Base-by-base conservation (phyloP, 2,888 invertebrate genomes). In the Agrotis segetum region DNA sequence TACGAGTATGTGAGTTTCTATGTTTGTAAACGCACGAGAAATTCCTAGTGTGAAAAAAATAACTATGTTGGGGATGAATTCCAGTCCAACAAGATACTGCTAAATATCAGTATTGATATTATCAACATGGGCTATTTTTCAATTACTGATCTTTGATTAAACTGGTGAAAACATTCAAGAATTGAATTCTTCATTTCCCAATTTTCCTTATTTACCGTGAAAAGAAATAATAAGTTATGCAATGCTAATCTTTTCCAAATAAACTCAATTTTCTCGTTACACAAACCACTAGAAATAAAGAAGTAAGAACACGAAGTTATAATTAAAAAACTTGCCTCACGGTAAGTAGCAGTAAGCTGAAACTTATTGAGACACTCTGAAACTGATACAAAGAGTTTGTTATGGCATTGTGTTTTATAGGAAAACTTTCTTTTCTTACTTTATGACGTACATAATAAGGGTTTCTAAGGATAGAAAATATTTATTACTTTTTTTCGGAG, bases 261-360 rank as follows among this genome's bases (percentile, higher is more conserved):
- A 17, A 56, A 61, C 11, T 2, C 3, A 0, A 9, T 29, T 24
- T 44, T 13, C 6, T 21, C 34, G 9, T 62, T 24, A 46, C 66
- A 24, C 46, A 59, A 69, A 69, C 49, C 34, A 56, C 52, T 64
- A 19, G 2, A 44, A 70, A 72, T 44, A 72, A 77, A 71, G 34
- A 58, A 34, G 9, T 34, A 67, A 71, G 63, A 74, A 62, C 64
- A 68, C 63, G 49, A 82, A 80, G 68, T 82, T 85, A 80, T 87
- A 85, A 88, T 88, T 88, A 86, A 88, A 88, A 87, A 86, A 85
- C 83, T 87, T 88, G 29, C 56, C 61, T 6, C 67, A 79, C 59
- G 21, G 58, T 84, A 85, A 86, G 84, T 81, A 86, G 77, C 76
- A 19, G 59, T 85, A 81, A 86, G 83, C 77, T 80, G 60, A 68